Base-by-base conservation (phyloP, 2,888 invertebrate genomes). In the Cephus sareptanus region DNA sequence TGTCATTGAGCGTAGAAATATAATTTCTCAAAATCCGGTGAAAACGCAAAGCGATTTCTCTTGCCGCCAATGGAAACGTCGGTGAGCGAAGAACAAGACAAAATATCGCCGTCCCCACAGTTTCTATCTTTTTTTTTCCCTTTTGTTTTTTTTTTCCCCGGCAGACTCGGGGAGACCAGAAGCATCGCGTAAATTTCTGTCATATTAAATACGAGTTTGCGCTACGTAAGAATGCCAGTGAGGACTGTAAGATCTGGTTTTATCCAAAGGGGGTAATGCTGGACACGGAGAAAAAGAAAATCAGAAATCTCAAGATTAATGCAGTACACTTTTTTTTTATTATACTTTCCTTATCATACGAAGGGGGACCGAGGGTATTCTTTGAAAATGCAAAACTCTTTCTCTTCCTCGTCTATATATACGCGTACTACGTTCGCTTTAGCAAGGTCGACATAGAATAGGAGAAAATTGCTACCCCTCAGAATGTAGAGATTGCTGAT, bases 381-480 rank as follows among this genome's bases (percentile, higher is more conserved):
- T 87, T 87, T 88, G 84, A 87, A 88, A 88, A 88, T 89, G 87
- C 85, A 88, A 88, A 89, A 87, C 56, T 56, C 15, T 56, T 56
- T 56, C 9, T 23, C 9, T 23, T 56, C 23, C 56, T 56, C 23
- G 56, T 56, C 23, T 56, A 56, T 56, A 23, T 56, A 56, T 9
- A 56, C 56, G 56, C 23, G 56, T 1, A 9, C 56, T 23, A 0
- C 23, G 23, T 56, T 2, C 9, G 56, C 56, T 56, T 23, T 56
- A 23, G 2, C 56, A 56, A 56, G 23, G 56, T 23, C 23, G 56
- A 56, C 56, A 56, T 9, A 56, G 56, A 56, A 23, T 56, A 23
- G 56, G 9, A 23, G 56, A 56, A 56, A 56, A 56, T 56, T 56
- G 56, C 56, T 56, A 56, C 23, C 23, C 56, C 23, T 56, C 23